These are phyloP conservation scores for Brachionus paranguensis DNA, from an alignment of 1,140 invertebrate species.

Conservation along the genomic window DNA sequence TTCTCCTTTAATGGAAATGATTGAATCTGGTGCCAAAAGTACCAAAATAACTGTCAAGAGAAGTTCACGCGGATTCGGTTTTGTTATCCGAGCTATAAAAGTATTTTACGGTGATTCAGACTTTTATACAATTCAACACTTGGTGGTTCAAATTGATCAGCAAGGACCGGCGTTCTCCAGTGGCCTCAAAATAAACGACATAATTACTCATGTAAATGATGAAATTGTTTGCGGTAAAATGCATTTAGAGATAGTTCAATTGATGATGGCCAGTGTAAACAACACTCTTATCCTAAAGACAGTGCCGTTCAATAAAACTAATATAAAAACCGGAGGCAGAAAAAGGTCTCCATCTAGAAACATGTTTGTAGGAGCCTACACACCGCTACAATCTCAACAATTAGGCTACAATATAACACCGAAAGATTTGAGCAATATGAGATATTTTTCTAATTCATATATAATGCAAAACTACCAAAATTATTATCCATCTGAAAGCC, in stretches of 20 bases:
- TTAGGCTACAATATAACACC: not conserved
- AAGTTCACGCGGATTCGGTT: slow-evolving; percentile 87
- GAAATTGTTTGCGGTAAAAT: slow-evolving; percentile 85
- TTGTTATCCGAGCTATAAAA: slow-evolving; percentile 86
- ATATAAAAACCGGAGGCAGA: slow-evolving; percentile 74
- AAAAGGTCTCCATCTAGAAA: slow-evolving; percentile 56
- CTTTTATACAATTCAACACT: slow-evolving; percentile 92
- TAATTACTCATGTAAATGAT: slow-evolving; percentile 93
- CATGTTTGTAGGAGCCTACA: not conserved
- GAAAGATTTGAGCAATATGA: not conserved
- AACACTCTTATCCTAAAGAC: slow-evolving; percentile 81
- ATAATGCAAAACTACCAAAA: not conserved
- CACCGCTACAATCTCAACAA: not conserved
- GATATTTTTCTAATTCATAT: not conserved
- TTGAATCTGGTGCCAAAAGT: not conserved
- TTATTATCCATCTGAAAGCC: not conserved
- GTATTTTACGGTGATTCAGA: slow-evolving; percentile 93
- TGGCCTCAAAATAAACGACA: slow-evolving; percentile 80
- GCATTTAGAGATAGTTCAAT: slow-evolving; percentile 82
- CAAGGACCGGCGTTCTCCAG: slow-evolving; percentile 90
- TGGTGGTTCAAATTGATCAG: slow-evolving; percentile 87
- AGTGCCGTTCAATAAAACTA: slow-evolving; percentile 85
- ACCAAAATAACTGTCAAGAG: slow-evolving; percentile 78
- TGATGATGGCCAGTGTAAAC: slow-evolving; percentile 70
- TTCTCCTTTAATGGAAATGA: slow-evolving; percentile 15